These are phyloP conservation scores for Coregonus sp. DNA, from an alignment of 2,797 vertebrate species.

Conservation along the genomic window DNA sequence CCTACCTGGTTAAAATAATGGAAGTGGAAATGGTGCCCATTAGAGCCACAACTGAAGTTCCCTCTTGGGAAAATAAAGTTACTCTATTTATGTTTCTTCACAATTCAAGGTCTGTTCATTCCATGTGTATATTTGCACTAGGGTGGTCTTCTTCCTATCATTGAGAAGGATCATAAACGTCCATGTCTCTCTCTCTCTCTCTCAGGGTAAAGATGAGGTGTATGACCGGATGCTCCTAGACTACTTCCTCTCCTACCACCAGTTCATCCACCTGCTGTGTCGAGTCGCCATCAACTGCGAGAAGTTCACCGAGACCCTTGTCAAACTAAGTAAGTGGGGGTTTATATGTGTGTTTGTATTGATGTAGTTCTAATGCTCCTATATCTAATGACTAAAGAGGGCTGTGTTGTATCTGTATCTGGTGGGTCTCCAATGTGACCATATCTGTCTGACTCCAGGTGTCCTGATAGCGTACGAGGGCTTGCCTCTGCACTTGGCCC, in stretches of 20 bases:
- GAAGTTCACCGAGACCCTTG: conserved; percentile 96
- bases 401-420: neutral
- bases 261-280: conserved; percentile 97
- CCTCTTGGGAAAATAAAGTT: neutral
- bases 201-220: conserved; percentile 95
- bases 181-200: conserved; percentile 26
- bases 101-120: neutral
- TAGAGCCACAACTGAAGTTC: too few species aligned
- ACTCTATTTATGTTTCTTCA: too few species aligned
- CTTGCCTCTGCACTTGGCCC: conserved; percentile 91
- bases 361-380: neutral
- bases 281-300: conserved; percentile 98
- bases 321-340: conserved; percentile 91
- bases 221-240: conserved; percentile 98
- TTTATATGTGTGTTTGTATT: neutral
- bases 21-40: too few species aligned
- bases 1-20: too few species aligned
- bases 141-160: neutral
- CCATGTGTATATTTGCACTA: conserved; percentile 1
- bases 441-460: conserved; percentile 73
- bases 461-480: conserved; percentile 97
- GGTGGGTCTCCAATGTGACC: neutral
- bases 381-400: neutral
- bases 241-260: conserved; percentile 97
- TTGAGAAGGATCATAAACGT: too few species aligned